phyloP scores from a whole-genome alignment of 2,888 invertebrate genomes.

The Mongoloraphidia duomilia region DNA sequence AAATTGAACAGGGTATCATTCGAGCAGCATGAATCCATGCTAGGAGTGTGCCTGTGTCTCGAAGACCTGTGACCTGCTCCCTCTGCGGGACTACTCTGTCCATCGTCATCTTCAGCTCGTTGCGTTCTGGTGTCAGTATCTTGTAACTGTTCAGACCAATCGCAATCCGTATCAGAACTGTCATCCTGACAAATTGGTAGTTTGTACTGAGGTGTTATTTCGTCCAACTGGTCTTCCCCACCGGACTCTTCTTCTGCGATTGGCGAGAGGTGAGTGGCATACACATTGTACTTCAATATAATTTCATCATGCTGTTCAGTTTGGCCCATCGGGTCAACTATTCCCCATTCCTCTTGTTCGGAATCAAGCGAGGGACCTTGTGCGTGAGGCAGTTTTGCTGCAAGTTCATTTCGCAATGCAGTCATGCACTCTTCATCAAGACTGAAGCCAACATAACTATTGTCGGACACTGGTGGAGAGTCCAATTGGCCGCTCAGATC shows the following conservation, averaged over 20 bases:
- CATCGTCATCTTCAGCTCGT: constrained; percentile 23
- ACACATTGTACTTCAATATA: constrained; percentile 36
- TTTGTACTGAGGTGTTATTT: constrained; percentile 15
- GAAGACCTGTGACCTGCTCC: constrained; percentile 25
- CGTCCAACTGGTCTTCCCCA: constrained; percentile 18
- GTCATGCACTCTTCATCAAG: constrained; percentile 57
- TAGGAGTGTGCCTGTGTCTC: constrained; percentile 32
- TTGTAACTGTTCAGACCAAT: constrained; percentile 25
- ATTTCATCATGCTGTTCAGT: constrained; percentile 22
- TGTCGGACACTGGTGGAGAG: constrained; percentile 11
- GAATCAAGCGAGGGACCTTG: constrained; percentile 25
- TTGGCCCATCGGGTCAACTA: constrained; percentile 8
- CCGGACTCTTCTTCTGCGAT: constrained; percentile 40
- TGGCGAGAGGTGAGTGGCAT: constrained; percentile 42
- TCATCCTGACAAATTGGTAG: constrained; percentile 12
- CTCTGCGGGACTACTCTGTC: constrained; percentile 32
- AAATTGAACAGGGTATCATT: constrained; percentile 49
- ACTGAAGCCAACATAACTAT: constrained; percentile 38
- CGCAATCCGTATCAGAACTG: constrained; percentile 21
- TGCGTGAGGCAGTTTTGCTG: constrained; percentile 53
- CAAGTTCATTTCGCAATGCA: constrained; percentile 53
- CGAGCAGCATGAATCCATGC: constrained; percentile 49
- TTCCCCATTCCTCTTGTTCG: constrained; percentile 27
- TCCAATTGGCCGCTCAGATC: constrained; percentile 23
- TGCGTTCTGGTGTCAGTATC: constrained; percentile 36